phyloP scores from a whole-genome alignment of 2,797 vertebrate genomes.

The Clarias laeviceps region DNA sequence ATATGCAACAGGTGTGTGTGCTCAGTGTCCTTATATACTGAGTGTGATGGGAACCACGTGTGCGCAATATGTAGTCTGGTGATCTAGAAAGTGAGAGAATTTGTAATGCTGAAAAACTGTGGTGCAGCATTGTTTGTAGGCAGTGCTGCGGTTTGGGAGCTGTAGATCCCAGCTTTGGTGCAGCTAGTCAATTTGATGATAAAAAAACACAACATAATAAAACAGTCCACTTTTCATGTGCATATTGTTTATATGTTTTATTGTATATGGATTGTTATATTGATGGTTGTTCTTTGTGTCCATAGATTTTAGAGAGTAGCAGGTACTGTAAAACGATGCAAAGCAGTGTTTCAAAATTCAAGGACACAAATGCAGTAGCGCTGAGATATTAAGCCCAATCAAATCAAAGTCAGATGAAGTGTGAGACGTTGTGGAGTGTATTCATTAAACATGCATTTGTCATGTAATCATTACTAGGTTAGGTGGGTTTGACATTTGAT shows the following conservation, averaged over 20 bases:
- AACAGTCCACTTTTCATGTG: neutral
- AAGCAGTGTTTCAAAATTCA: neutral
- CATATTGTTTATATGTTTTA: neutral
- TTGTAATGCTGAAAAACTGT: too few relatives aligned
- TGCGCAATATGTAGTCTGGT: too few relatives aligned
- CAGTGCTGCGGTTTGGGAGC: too few relatives aligned
- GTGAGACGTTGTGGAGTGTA: neutral
- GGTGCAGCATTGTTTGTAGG: too few relatives aligned
- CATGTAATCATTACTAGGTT: neutral
- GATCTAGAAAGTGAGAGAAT: too few relatives aligned
- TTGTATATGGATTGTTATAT: neutral
- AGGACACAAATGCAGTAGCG: neutral
- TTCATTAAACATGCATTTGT: neutral
- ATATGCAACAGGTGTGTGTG: too few relatives aligned
- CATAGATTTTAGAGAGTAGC: neutral
- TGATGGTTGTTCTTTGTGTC: neutral
- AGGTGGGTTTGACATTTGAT: neutral
- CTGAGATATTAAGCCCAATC: neutral
- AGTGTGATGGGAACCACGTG: too few relatives aligned
- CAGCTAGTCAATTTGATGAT: too few relatives aligned
- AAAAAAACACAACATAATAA: neutral
- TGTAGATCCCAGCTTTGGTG: too few relatives aligned
- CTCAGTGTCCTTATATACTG: too few relatives aligned
- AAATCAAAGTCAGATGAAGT: neutral
- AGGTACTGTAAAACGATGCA: neutral